Base-by-base conservation (phyloP, 2,888 invertebrate species). In the Nephrotoma guestfalica region DNA sequence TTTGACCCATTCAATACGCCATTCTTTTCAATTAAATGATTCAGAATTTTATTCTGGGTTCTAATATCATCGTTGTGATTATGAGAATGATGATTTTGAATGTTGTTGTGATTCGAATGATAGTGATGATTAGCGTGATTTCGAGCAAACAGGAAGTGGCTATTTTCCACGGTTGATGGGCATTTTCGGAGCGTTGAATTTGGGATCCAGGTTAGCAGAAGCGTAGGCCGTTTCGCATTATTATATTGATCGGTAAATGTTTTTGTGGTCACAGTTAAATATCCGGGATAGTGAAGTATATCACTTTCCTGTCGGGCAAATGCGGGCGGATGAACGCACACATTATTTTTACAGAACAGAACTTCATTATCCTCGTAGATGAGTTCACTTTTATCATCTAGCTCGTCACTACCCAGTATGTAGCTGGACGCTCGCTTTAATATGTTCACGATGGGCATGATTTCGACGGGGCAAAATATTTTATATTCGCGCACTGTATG, bases 291-390 rank as follows among this genome's bases (percentile, higher is more conserved):
- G 90, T 98, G 98, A 0, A 97, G 93, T 43, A 96, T 94, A 88
- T 97, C 97, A 86, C 95, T 94, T 89, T 96, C 96, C 89, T 96
- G 96, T 86, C 97, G 94, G 86, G 96, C 94, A 87, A 96, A 93
- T 0, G 96, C 96, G 86, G 97, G 97, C 6, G 98, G 98, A 93
- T 99, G 98, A 85, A 99, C 98, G 91, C 98, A 99, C 47, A 99
- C 98, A 92, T 99, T 98, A 91, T 99, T 99, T 92, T 98, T 99
- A 92, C 97, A 96, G 91, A 96, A 97, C 86, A 97, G 92, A 87
- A 96, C 94, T 92, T 97, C 97, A 89, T 96, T 96, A 91, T 97
- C 96, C 90, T 96, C 95, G 90, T 96, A 96, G 89, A 93, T 91
- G 84, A 93, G 93, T 88, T 93, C 93, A 89, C 93, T 93, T 89